Evolutionary conservation across 2,888 invertebrate genomes (phyloP).

Genomic region (Oscheius sp.): DNA sequence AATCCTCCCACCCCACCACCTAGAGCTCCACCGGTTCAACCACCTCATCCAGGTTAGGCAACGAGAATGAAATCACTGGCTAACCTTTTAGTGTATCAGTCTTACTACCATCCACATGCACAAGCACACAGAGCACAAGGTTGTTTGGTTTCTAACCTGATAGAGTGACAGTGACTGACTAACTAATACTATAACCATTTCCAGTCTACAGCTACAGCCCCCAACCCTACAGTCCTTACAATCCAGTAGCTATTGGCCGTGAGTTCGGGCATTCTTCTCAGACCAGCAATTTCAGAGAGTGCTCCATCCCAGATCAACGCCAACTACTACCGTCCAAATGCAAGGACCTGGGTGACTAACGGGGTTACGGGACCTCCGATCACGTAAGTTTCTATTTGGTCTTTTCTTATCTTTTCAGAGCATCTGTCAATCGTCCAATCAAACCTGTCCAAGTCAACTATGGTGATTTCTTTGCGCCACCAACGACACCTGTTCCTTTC

Average conservation of each 20-base stretch:
- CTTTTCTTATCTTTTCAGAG: not conserved
- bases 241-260: slow-evolving; percentile 17
- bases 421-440: slow-evolving; percentile 4
- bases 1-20: slow-evolving; percentile 4
- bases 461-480: slow-evolving; percentile 10
- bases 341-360: slow-evolving; percentile 32
- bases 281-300: slow-evolving; percentile 1
- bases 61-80: not conserved
- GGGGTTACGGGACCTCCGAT: slow-evolving; percentile 37
- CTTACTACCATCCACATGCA: no score
- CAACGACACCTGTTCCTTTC: slow-evolving; percentile 7
- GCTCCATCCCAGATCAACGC: slow-evolving; percentile 9
- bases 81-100: not conserved
- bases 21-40: not conserved
- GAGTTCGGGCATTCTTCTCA: not conserved
- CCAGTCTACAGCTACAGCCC: not conserved
- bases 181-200: not conserved
- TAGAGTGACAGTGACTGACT: no score
- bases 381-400: slow-evolving; percentile 9
- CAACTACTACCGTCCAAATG: slow-evolving; percentile 35
- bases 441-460: not conserved
- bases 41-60: slow-evolving; percentile 10
- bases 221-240: not conserved
- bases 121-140: no score
- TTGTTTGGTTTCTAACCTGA: no score